Base-by-base conservation (phyloP, 2,888 invertebrate genomes). In the Diogma glabrata region DNA sequence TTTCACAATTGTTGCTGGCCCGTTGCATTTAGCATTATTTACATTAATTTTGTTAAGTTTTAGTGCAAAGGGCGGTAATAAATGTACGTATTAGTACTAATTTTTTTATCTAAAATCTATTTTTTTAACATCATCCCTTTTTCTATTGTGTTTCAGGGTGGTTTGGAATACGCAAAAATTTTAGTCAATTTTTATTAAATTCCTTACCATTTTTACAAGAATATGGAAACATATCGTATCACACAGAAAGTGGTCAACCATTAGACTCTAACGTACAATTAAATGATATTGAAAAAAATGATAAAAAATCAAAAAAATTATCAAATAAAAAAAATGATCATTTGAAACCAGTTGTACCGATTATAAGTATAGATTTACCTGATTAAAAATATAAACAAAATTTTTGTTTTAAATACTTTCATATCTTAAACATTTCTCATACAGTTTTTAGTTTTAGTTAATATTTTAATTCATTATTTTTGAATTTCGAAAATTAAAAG, bases 111-210 rank as follows among this genome's bases (percentile, higher is more conserved):
- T 36, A 36, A 36, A 2, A 16, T 17, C n/a, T 28, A 28, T 3
- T 3, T 12, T 28, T 28, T 12, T 28, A n/a, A 12, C 20, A 7
- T 16, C 10, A 20, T n/a, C 16, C 4, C 16, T 3, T 10, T 20
- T 3, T 33, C n/a, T 20, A 19, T 2, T 48, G 24, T 61, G 16
- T 76, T 77, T 52, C 71, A 93, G 92, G 95, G 95, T 96, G 96
- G 97, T 99, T 97, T 71, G 99, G 96, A 50, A 89, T 99, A 60
- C 79, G 96, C 48, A 94, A 94, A 75, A 96, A 95, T 66, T 94
- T 99, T 68, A 96, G 95, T 67, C 90, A 91, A 61, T 96, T 95
- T 70, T 76, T 99, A n/a, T 74, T 99, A 26, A 89, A 91, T 50
- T 82, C 88, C 12, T 95, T 94, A 72, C 97, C 97, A 1, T 77